phyloP scores from a whole-genome alignment of 2,888 invertebrate species.

The Monoplex corrugatus region DNA sequence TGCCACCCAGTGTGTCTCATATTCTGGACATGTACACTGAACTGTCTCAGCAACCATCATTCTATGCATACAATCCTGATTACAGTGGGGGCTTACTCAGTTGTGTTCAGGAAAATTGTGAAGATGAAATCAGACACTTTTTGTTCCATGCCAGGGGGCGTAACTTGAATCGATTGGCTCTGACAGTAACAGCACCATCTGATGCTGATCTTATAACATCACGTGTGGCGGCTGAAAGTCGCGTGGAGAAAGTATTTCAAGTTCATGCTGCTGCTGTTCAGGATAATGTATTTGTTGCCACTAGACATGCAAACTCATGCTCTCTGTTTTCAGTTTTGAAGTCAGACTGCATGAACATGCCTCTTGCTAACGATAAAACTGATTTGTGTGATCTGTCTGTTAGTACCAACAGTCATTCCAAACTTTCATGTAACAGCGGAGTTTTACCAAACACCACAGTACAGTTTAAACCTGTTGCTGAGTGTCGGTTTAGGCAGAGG shows the following conservation, averaged over 20 bases:
- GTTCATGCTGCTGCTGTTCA: conserved; percentile 31
- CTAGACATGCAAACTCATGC: conserved; percentile 8
- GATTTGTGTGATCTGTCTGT: background rate
- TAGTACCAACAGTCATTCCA: background rate
- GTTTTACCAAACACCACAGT: background rate
- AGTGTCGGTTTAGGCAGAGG: background rate
- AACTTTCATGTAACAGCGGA: background rate
- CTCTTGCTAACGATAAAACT: background rate
- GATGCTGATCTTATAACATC: background rate
- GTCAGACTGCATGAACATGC: background rate
- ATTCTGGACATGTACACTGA: background rate
- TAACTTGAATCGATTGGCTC: conserved; percentile 35
- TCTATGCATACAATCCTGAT: background rate
- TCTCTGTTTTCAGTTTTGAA: conserved; percentile 7
- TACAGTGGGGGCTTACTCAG: conserved; percentile 41
- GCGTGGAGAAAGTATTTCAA: background rate
- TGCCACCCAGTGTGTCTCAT: background rate
- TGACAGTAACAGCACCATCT: background rate
- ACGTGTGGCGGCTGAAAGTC: background rate
- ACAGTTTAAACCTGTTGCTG: background rate
- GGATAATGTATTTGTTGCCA: conserved; percentile 1
- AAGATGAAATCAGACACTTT: background rate
- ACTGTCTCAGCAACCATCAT: conserved; percentile 6
- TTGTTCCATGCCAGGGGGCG: conserved; percentile 31
- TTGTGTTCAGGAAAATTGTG: background rate